Evolutionary conservation across 2,797 vertebrate species (phyloP).

Genomic region (Alectoris magna): DNA sequence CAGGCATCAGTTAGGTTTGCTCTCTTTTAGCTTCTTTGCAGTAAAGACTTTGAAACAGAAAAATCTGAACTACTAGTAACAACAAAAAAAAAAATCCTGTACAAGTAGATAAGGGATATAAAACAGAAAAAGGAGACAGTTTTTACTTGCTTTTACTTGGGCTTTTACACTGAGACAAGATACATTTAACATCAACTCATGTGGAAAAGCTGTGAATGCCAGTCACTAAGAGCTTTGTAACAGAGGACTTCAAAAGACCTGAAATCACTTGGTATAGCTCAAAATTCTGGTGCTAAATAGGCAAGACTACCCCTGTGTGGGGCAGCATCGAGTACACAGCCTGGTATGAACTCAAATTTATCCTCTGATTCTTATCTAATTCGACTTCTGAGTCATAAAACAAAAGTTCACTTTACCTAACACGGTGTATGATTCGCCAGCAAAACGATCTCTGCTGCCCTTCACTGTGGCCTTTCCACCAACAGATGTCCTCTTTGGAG

Average conservation of each 20-base stretch:
- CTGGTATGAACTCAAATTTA: not conserved
- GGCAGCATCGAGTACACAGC: not conserved
- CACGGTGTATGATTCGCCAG: slow-evolving; percentile 95
- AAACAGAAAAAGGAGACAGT: not conserved
- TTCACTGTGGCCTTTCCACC: slow-evolving; percentile 77
- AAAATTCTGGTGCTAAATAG: not conserved
- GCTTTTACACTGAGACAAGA: not conserved
- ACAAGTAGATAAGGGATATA: not conserved
- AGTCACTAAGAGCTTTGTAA: not conserved
- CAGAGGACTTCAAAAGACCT: not conserved
- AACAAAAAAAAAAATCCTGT: not conserved
- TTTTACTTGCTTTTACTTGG: too few species aligned
- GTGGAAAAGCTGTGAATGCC: not conserved
- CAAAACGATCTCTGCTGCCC: slow-evolving; percentile 88
- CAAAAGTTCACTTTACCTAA: slow-evolving; percentile 82
- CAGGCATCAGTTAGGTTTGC: not conserved
- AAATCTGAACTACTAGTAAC: not conserved
- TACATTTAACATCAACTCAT: not conserved
- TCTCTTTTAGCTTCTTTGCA: not conserved
- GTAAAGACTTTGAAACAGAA: not conserved
- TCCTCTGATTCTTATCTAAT: not conserved
- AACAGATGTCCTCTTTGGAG: slow-evolving; percentile 86
- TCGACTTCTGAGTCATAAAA: not conserved
- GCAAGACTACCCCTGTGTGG: not conserved
- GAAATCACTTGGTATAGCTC: not conserved